Evolutionary conservation across 2,113 vertebrate species (phyloP).

Genomic region (Anguilla rostrata): DNA sequence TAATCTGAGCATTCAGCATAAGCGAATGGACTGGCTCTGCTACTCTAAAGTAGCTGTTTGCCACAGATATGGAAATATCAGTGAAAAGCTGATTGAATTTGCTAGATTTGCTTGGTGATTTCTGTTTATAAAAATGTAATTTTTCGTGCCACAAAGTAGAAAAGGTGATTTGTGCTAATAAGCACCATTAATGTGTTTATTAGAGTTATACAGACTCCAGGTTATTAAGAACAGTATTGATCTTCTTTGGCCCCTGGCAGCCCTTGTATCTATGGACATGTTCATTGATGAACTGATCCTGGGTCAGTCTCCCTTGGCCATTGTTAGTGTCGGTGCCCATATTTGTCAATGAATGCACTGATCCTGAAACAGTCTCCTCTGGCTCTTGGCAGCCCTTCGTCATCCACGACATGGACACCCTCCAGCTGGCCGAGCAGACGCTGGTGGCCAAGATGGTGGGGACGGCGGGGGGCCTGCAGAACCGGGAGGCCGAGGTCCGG

Average conservation of each 20-base stretch:
- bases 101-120: no score
- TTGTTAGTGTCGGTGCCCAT: background rate
- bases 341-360: background rate
- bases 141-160: no score
- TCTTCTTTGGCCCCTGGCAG: background rate
- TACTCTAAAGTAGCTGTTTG: no score
- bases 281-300: background rate
- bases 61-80: no score
- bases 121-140: no score
- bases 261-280: no score
- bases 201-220: no score
- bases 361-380: background rate
- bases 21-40: no score
- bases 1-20: no score
- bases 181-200: no score
- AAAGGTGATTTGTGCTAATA: no score
- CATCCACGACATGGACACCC: slow-evolving; percentile 96
- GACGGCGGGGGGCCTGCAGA: slow-evolving; percentile 76
- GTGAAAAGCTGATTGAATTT: no score
- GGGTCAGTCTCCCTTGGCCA: background rate
- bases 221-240: background rate
- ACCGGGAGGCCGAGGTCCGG: slow-evolving; percentile 89
- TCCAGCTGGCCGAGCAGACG: slow-evolving; percentile 93
- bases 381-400: slow-evolving; percentile 83
- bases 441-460: slow-evolving; percentile 89